Percentiles rank a stretch among this genome's conserved stretches.
Evolutionary conservation across 2,888 invertebrate species (phyloP).

Genomic region (Lottia scabra): DNA sequence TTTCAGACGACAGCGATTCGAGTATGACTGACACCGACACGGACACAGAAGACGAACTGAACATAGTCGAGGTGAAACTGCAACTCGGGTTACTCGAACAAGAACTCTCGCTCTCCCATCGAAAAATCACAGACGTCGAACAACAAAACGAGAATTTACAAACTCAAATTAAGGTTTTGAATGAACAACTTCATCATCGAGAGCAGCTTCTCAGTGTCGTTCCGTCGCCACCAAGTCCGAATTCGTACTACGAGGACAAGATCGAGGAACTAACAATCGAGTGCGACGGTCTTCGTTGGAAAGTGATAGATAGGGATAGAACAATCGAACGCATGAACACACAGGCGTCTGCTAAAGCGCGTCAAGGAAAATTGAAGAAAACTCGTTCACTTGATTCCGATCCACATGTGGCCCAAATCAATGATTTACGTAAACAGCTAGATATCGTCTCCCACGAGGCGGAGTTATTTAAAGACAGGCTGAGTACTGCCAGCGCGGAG

Average conservation of each 20-base stretch:
- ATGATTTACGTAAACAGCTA: constrained; percentile 81
- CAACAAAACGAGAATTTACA: constrained; percentile 77
- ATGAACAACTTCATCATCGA: constrained; percentile 46
- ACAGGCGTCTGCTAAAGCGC: constrained; percentile 27
- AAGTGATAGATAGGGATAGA: constrained; percentile 81
- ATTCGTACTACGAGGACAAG: constrained; percentile 75
- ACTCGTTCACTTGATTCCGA: constrained; percentile 68
- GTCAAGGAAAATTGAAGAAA: constrained; percentile 45
- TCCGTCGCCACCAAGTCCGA: constrained; percentile 46
- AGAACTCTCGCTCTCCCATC: constrained; percentile 84
- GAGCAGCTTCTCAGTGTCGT: constrained; percentile 31
- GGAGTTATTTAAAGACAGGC: constrained; percentile 76
- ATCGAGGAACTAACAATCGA: constrained; percentile 75
- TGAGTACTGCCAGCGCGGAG: constrained; percentile 76
- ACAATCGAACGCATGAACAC: constrained; percentile 81
- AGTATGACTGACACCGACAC: constrained; percentile 3
- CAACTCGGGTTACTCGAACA: constrained; percentile 90
- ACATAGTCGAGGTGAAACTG: constrained; percentile 80
- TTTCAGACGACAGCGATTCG: constrained; percentile 1
- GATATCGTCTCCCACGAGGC: constrained; percentile 85
- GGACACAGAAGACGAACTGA: constrained; percentile 70
- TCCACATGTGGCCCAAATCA: constrained; percentile 17
- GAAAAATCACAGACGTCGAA: constrained; percentile 87
- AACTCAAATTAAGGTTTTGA: constrained; percentile 48
- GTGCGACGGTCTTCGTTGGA: constrained; percentile 79